Conservation (phyloP, 2,888 invertebrate genomes). For the Eristalinus sepulchralis region DNA sequence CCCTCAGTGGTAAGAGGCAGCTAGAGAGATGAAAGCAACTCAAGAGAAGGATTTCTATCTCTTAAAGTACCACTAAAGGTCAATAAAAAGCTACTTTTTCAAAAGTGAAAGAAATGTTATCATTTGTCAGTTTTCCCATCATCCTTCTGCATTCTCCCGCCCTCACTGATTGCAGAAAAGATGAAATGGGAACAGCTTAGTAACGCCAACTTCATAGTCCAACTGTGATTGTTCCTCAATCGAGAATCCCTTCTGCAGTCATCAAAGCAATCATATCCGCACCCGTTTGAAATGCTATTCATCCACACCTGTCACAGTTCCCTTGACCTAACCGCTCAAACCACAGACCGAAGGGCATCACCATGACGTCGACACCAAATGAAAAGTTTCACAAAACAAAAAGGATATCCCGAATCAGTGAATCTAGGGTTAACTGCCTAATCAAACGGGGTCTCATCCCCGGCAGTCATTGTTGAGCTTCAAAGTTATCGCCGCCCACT, state of each 20-base stretch:
- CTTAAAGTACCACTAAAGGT: too few species aligned
- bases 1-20: too few species aligned
- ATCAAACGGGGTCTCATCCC: background rate
- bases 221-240: background rate
- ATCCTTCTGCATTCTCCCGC: too few species aligned
- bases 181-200: too few species aligned
- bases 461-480: background rate
- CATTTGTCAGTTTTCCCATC: too few species aligned
- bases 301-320: background rate
- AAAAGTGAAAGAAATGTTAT: too few species aligned
- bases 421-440: background rate
- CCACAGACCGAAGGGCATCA: background rate
- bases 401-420: background rate
- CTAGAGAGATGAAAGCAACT: too few species aligned
- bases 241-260: background rate
- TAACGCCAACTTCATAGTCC: too few species aligned
- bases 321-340: background rate
- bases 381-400: background rate
- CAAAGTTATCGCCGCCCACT: slow-evolving; percentile 36
- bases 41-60: too few species aligned
- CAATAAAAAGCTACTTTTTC: too few species aligned
- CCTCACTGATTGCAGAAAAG: too few species aligned
- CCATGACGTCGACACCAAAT: background rate
- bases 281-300: background rate
- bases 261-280: background rate